phyloP scores from a whole-genome alignment of 1,140 invertebrate species.

The Hyles euphorbiae region DNA sequence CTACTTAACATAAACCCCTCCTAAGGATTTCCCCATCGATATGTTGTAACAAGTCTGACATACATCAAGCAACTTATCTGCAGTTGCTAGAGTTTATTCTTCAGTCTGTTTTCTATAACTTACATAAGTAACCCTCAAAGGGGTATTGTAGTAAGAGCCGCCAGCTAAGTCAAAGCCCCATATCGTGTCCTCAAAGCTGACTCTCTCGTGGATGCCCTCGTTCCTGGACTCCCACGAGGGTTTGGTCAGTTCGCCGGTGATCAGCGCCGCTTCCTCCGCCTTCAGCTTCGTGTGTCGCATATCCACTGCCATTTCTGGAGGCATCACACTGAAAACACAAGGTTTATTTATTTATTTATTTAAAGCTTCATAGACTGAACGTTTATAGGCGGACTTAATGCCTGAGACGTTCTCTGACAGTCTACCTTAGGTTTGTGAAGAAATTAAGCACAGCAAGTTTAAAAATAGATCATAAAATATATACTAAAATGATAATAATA shows the following conservation, averaged over 20 bases:
- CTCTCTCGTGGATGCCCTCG: constrained; percentile 54
- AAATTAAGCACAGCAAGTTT: not conserved
- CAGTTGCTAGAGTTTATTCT: too few relatives aligned
- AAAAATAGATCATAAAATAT: too few relatives aligned
- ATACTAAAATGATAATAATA: too few relatives aligned
- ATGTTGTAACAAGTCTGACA: too few relatives aligned
- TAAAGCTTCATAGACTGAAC: too few relatives aligned
- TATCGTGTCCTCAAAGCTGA: constrained; percentile 57
- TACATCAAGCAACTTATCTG: too few relatives aligned
- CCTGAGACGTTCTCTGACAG: too few relatives aligned
- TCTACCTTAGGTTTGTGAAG: not conserved
- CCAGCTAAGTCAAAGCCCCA: constrained; percentile 59
- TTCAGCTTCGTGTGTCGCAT: constrained; percentile 29
- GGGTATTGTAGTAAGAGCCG: constrained; percentile 44
- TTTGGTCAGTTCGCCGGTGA: constrained; percentile 32
- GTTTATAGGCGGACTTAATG: too few relatives aligned
- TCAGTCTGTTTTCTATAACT: not conserved
- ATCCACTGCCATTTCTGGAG: constrained; percentile 23
- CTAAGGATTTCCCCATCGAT: too few relatives aligned
- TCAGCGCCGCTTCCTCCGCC: constrained; percentile 27
- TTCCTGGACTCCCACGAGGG: constrained; percentile 52
- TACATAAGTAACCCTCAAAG: constrained; percentile 47
- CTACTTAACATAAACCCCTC: too few relatives aligned
- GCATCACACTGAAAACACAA: constrained; percentile 18
- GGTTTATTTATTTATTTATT: not conserved